Evolutionary conservation across 2,888 invertebrate genomes (phyloP).

Genomic region (Epinotia demarniana): DNA sequence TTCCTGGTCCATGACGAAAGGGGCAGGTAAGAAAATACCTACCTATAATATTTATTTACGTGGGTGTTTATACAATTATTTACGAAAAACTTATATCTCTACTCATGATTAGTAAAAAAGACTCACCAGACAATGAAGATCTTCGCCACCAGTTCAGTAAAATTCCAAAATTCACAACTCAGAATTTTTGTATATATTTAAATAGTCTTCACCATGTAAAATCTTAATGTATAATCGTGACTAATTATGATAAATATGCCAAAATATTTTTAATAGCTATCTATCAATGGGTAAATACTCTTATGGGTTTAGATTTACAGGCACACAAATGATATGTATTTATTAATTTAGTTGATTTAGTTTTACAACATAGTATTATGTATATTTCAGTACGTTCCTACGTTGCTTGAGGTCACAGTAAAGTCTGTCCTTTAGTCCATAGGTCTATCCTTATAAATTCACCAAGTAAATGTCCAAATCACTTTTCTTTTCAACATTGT

Average conservation of each 20-base stretch:
- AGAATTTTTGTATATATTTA: constrained; percentile 46
- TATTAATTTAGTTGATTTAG: constrained; percentile 60
- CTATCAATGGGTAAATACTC: constrained; percentile 49
- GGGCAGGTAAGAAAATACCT: no score
- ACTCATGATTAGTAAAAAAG: not conserved
- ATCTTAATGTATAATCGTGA: constrained; percentile 45
- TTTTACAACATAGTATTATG: constrained; percentile 36
- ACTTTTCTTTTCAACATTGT: constrained; percentile 51
- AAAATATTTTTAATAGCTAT: constrained; percentile 52
- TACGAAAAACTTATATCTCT: no score
- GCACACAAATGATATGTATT: constrained; percentile 82
- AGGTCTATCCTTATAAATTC: not conserved
- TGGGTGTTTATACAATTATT: no score
- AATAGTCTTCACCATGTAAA: constrained; percentile 37
- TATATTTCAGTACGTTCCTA: constrained; percentile 13
- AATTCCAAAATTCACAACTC: constrained; percentile 44
- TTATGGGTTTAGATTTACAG: constrained; percentile 65
- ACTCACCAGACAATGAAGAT: constrained; percentile 37
- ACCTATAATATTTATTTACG: no score
- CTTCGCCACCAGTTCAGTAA: not conserved
- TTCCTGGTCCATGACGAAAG: not conserved
- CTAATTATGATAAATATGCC: constrained; percentile 45
- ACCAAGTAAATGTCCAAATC: constrained; percentile 10
- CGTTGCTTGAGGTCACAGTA: constrained; percentile 22
- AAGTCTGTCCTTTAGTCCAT: constrained; percentile 26